These are phyloP conservation scores for Micropoecilia bifurca DNA, from an alignment of 2,797 vertebrate genomes.

Conservation along the genomic window DNA sequence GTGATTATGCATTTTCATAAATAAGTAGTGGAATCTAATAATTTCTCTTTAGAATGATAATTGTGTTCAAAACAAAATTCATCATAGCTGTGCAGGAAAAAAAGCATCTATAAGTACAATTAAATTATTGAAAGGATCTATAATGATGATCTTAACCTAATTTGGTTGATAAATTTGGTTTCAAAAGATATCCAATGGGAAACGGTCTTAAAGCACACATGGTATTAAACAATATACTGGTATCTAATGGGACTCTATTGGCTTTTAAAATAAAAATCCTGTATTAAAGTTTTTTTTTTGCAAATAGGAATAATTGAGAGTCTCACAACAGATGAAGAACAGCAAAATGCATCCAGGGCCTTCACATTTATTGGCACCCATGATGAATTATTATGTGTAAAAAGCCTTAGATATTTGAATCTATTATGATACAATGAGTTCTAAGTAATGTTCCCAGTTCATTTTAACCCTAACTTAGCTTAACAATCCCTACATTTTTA, in stretches of 20 bases:
- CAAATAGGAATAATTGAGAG: background rate
- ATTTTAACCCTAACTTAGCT: background rate
- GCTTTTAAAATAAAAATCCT: background rate
- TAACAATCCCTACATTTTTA: background rate
- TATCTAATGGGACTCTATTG: too few relatives aligned
- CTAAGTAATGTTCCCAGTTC: background rate
- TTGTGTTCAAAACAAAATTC: background rate
- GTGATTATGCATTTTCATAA: background rate
- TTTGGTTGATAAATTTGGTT: background rate
- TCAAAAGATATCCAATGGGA: background rate
- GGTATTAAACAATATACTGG: background rate
- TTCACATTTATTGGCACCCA: constrained; percentile 3
- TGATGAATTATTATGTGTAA: background rate
- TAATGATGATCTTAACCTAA: background rate
- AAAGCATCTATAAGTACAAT: background rate
- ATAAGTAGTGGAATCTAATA: too few relatives aligned
- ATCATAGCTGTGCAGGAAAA: background rate
- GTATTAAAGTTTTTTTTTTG: background rate
- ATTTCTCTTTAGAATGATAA: background rate
- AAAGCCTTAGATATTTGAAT: background rate
- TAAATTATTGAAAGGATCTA: background rate
- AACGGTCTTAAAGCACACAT: background rate
- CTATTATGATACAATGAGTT: background rate
- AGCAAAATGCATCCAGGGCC: background rate
- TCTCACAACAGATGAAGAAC: background rate